These are phyloP conservation scores for Phymatocera aterrima DNA, from an alignment of 2,888 invertebrate genomes.

Conservation along the genomic window DNA sequence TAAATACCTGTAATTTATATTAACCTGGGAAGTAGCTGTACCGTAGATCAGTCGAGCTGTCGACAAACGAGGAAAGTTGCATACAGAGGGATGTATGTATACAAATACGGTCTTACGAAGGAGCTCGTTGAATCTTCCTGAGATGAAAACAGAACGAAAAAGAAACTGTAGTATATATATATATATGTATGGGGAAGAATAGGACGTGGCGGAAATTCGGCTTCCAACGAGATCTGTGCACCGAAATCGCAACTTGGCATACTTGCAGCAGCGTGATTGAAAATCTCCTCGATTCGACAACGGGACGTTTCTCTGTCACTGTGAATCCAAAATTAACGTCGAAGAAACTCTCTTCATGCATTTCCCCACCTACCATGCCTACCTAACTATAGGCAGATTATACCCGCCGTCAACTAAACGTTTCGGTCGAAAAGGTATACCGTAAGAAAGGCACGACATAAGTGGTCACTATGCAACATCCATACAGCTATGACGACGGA, in stretches of 20 bases:
- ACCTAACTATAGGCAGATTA: too few relatives aligned
- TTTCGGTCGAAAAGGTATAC: constrained; percentile 7
- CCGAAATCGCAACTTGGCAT: neutral
- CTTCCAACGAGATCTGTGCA: neutral
- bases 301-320: neutral
- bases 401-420: neutral
- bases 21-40: neutral
- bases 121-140: constrained; percentile 9
- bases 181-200: too few relatives aligned
- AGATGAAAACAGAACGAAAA: neutral
- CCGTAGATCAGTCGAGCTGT: too few relatives aligned
- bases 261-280: neutral
- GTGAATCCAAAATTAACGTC: neutral
- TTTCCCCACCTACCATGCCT: too few relatives aligned
- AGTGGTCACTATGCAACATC: neutral
- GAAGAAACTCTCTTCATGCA: too few relatives aligned
- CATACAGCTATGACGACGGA: too few relatives aligned
- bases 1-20: constrained; percentile 44
- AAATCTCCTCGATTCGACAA: neutral
- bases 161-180: too few relatives aligned
- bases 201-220: neutral
- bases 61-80: constrained; percentile 36
- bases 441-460: constrained; percentile 10
- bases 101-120: neutral
- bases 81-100: neutral